Base-by-base conservation (phyloP, 1,140 invertebrate genomes). In the Temnothorax nylanderi region DNA sequence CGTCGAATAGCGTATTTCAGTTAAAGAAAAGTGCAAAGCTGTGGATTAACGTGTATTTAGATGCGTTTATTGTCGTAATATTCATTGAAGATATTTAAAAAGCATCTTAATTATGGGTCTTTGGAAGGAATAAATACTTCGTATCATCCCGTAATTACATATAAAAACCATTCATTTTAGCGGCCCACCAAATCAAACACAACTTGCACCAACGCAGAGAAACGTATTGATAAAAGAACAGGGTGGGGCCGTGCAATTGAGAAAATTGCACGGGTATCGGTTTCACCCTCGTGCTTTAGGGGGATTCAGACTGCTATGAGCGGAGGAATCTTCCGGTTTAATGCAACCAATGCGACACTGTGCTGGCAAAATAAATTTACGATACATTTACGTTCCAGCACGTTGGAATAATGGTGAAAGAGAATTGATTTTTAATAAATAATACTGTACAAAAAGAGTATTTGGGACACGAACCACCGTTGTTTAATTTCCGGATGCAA, bases 241-340 rank as follows among this genome's bases (percentile, higher is more conserved):
- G 81, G 51, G 60, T 60, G 56, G 47, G 76, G 71, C 77, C 54
- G 54, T 77, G 85, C 89, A 90, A 90, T 90, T 84, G 89, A 90
- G 89, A 89, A 90, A 90, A 90, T 90, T 90, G 89, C 88, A 76
- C 54, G 58, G 26, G 75, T 90, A 89, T 90, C 89, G 85, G 72
- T 90, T 90, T 87, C 88, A 87, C 88, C 88, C 76, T 77, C 67
- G 56, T 21, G 49, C 76, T 67, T 49, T 10, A 49, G n/a, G 54
- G 76, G 62, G 34, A 77, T 64, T 44, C 49, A 74, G 65, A 74
- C 67, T 77, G 62, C 49, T 74, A 82, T 18, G 51, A 72, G 88
- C 13, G 49, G 49, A 81, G 64, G 76, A 89, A 90, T 90, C 88
- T 90, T 90, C 77, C 76, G 84, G 84, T 81, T 75, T 89, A 64